Conservation (phyloP, 2,797 vertebrate genomes). For the Linurgus olivaceus region DNA sequence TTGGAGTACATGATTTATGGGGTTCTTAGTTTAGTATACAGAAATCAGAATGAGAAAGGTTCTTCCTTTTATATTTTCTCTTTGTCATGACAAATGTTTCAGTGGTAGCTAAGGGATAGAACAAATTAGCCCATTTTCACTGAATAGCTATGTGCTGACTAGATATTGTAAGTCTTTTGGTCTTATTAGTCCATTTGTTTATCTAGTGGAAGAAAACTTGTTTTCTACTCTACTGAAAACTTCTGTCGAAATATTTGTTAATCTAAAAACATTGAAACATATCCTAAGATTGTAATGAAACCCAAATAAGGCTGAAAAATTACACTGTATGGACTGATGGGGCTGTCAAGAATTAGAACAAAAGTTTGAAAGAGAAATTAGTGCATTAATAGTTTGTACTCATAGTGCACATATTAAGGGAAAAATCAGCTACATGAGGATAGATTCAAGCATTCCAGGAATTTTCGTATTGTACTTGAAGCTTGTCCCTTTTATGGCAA, state of each 20-base stretch:
- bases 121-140: slow-evolving; percentile 35
- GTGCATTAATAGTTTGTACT: slow-evolving; percentile 10
- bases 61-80: background rate
- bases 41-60: background rate
- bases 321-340: background rate
- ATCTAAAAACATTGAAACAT: slow-evolving; percentile 7
- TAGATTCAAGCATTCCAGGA: slow-evolving; percentile 49
- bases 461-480: slow-evolving; percentile 50
- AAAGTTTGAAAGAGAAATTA: slow-evolving; percentile 14
- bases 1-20: background rate
- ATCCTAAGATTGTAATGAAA: background rate
- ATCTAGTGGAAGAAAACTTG: slow-evolving; percentile 7
- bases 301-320: slow-evolving; percentile 57
- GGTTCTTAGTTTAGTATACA: background rate
- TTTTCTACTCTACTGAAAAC: slow-evolving; percentile 36
- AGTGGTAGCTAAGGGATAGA: slow-evolving; percentile 31
- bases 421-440: slow-evolving; percentile 26
- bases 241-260: slow-evolving; percentile 30
- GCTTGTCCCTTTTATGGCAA: slow-evolving; percentile 65
- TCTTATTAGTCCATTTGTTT: slow-evolving; percentile 29
- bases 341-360: background rate
- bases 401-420: slow-evolving; percentile 2
- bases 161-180: background rate
- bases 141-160: slow-evolving; percentile 52
- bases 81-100: background rate